Evolutionary conservation across 2,113 vertebrate species (phyloP), one percentile per base, ranked within the genome.

Genomic region (Microtus oregoni): DNA sequence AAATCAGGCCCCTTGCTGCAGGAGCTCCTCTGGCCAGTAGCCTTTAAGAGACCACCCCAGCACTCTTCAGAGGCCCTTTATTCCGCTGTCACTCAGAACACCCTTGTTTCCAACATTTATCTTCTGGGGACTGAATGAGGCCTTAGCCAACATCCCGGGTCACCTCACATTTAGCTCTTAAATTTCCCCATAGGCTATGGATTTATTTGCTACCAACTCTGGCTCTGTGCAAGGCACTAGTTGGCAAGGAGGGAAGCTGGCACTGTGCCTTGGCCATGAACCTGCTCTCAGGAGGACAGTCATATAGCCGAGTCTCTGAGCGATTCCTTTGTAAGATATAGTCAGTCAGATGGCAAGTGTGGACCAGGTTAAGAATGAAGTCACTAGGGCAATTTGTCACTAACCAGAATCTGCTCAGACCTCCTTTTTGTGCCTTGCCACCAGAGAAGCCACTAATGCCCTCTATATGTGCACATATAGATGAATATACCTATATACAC

Each of bases 41-140:
- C 58, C 58, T 58, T 20, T 58, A 20, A 58, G 58, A 58, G 58
- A 58, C 58, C 58, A 20, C 41, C 67, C 52, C 15, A 19, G 12
- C 14, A 15, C 67, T 47, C 78, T 67, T 47, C 72, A 70, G 73
- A 50, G 19, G 55, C 3, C 30, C 78, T 70, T 79, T 26, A 15
- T 30, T 30, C 75, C 3, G 0, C 0, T 10, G 10, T 14, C 9
- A 0, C 0, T 0, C 5, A 15, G 35, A 32, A 81, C 24, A 44
- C 11, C n/a, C 22, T 61, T 3, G 0, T n/a, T 26, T 8, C 0
- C 0, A 15, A 3, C 7, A 2, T 14, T 5, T 55, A 0, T n/a
- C n/a, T 70, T 82, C 50, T 7, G 8, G 86, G 44, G 87, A 61
- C 61, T 61, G 32, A 73, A 44, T 3, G 8, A 67, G 50, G 68